Conservation (phyloP, 2,888 invertebrate genomes). For the Calliopum simillimum region DNA sequence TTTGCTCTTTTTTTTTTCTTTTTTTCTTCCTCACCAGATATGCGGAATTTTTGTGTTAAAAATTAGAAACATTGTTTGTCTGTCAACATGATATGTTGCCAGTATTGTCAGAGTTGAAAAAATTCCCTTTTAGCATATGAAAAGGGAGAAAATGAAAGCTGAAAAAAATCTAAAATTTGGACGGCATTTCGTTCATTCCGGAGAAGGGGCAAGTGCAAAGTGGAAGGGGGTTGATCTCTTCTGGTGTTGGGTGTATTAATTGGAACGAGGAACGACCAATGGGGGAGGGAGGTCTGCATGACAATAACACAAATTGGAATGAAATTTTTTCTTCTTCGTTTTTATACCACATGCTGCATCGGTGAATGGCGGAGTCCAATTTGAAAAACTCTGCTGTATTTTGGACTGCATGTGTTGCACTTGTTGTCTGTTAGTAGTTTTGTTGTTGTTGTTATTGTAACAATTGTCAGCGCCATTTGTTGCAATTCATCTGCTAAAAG, state of each 20-base stretch:
- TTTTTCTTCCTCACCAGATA: conserved; percentile 14
- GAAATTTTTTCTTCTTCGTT: conserved; percentile 31
- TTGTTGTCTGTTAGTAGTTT: conserved; percentile 10
- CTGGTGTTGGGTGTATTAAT: not conserved
- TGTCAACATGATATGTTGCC: conserved; percentile 52
- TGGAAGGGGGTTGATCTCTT: not conserved
- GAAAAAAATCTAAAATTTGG: conserved; percentile 36
- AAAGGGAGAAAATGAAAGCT: not conserved
- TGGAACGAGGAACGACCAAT: not conserved
- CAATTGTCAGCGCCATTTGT: conserved; percentile 40
- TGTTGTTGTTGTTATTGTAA: conserved; percentile 2
- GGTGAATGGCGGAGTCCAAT: conserved; percentile 2
- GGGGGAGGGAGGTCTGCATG: conserved; percentile 21
- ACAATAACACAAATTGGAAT: conserved; percentile 44
- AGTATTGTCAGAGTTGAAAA: conserved; percentile 1
- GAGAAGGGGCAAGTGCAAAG: conserved; percentile 5
- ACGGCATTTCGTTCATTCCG: conserved; percentile 33
- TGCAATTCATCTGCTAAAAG: conserved; percentile 31
- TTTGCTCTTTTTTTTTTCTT: conserved; percentile 13
- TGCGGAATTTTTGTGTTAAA: conserved; percentile 42
- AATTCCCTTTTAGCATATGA: not conserved
- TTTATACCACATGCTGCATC: conserved; percentile 16
- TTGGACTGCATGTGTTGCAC: conserved; percentile 9
- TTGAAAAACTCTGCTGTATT: conserved; percentile 1
- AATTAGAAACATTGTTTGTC: conserved; percentile 54